Base-by-base conservation (phyloP, 2,888 invertebrate genomes). In the Gnatocerus cornutus region DNA sequence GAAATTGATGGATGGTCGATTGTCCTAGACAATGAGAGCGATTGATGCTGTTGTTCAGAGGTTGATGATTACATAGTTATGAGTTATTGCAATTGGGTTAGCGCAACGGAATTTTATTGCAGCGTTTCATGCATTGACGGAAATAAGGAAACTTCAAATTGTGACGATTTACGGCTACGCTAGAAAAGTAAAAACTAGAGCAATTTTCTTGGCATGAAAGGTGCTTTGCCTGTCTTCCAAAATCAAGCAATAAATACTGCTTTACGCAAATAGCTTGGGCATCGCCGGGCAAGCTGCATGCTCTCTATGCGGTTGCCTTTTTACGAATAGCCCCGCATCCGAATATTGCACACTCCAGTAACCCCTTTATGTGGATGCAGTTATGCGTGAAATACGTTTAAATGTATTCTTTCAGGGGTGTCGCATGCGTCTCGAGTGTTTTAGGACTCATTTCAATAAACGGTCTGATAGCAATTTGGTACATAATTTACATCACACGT, bases 371-470 rank as follows among this genome's bases (percentile, higher is more conserved):
- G 67, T 45, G 70, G 59, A 72, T 73, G 72, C 74, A 76, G 69
- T 71, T 71, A 75, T 73, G 75, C 76, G 76, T 73, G 73, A 79
- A 79, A 78, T 78, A 79, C 75, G 79, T 77, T 78, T 73, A 75
- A 79, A 78, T 79, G 77, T 77, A 75, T 75, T 72, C 69, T 68
- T 65, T 64, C 45, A 68, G 67, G 68, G 68, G 68, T 64, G 71
- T 53, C 59, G 56, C 55, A 46, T 37, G 10, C 37, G 48, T 37
- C 41, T 45, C 12, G 53, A 64, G 64, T 64, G 55, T 64, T 64
- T 64, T 46, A 64, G 62, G 62, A 55, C 52, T 62, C 68, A 55
- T 55, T 68, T 68, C 62, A 68, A 68, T 68, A 59, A 68, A 68
- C 53, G 39, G 62, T 58, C 58, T 16, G 9, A 50, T 45, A 50